Evolutionary conservation across 2,113 vertebrate genomes (phyloP), one percentile per base, ranked within the genome.

Genomic region (Tachysurus vachellii): DNA sequence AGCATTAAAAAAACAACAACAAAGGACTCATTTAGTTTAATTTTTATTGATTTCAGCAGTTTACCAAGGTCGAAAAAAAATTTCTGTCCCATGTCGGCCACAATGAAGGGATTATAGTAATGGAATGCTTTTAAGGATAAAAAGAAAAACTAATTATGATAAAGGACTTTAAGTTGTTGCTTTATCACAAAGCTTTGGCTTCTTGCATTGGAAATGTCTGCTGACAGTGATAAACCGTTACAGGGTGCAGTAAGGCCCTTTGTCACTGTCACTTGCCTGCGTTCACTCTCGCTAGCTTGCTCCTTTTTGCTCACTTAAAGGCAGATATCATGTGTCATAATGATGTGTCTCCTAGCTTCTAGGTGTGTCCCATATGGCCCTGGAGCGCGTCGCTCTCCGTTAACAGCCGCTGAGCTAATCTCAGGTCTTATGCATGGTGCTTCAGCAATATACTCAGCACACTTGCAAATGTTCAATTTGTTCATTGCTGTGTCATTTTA

Each of bases 81-180:
- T 92, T 90, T 31, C 80, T 86, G 42, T 44, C 11, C 89, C 80
- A 82, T 94, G 92, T 95, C 93, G 94, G 62, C 90, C 54, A 91
- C 89, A 92, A 94, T 94, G 95, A 93, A 92, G 90, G 79, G 89
- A 92, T 93, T 94, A 94, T 93, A 88, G 94, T 94, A 95, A 95
- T 95, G 90, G 93, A 95, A 95, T 92, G 92, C 92, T 95, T 95
- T 96, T 94, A 95, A 91, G 91, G 92, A 92, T 92, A 93, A 94
- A 95, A 93, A 93, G 93, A 94, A 95, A 95, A 94, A 93, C 93
- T 95, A 96, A 95, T 95, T 96, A 95, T 95, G 95, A 96, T 95
- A 95, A 96, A 96, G 93, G 91, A 91, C 93, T 95, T 93, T 94
- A 91, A 94, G 94, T 92, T 95, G 94, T 94, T 93, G 93, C 94